Conservation (phyloP, 2,113 vertebrate species). For the Platycercus adscitus region DNA sequence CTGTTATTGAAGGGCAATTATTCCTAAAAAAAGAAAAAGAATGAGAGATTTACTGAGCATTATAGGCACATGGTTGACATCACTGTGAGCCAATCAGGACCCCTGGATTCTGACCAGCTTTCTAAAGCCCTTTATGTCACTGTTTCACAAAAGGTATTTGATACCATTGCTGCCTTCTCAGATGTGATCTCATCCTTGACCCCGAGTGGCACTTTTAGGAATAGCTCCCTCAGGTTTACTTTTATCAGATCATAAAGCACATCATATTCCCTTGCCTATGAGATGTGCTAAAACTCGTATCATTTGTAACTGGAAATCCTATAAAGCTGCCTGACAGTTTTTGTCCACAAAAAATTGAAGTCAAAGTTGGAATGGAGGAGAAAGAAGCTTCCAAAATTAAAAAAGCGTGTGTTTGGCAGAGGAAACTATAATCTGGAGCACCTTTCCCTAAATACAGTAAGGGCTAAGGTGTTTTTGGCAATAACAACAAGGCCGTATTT, state of each 20-base stretch:
- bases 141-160: constrained; percentile 51
- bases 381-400: constrained; percentile 17
- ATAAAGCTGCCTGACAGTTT: constrained; percentile 44
- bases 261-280: constrained; percentile 36
- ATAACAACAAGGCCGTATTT: not conserved
- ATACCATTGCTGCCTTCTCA: constrained; percentile 33
- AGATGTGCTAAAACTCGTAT: constrained; percentile 48
- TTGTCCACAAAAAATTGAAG: constrained; percentile 11
- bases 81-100: not conserved
- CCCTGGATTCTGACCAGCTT: not conserved
- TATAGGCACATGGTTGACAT: constrained; percentile 9
- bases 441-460: not conserved
- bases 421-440: not conserved
- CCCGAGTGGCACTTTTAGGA: constrained; percentile 50
- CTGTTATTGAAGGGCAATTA: constrained; percentile 27
- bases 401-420: not conserved
- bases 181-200: constrained; percentile 68
- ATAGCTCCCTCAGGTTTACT: constrained; percentile 61
- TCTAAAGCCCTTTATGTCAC: constrained; percentile 34
- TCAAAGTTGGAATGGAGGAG: constrained; percentile 40
- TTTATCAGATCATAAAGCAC: constrained; percentile 57
- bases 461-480: not conserved
- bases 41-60: not conserved
- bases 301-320: constrained; percentile 61
- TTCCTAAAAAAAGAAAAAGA: constrained; percentile 30